phyloP scores from a whole-genome alignment of 2,797 vertebrate genomes.

The Cirrhinus mrigala region DNA sequence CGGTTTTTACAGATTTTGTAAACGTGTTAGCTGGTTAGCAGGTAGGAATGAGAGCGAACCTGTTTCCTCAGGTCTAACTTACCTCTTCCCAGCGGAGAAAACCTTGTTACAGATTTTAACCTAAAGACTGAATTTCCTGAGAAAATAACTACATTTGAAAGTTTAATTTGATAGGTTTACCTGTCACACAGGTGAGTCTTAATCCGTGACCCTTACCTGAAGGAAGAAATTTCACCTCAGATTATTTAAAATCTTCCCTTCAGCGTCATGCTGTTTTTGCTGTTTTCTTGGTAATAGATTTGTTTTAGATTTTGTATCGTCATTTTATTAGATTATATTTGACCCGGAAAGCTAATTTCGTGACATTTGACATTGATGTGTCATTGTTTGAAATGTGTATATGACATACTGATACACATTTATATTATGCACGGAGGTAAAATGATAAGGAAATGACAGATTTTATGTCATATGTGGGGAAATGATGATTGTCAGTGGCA shows the following conservation, averaged over 20 bases:
- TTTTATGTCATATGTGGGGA: neutral
- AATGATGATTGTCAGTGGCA: neutral
- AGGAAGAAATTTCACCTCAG: neutral
- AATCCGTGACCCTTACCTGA: neutral
- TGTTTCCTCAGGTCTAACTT: constrained; percentile 26
- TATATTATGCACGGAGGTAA: neutral
- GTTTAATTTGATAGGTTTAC: neutral
- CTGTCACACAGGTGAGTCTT: constrained; percentile 12
- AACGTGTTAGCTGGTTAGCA: constrained; percentile 46
- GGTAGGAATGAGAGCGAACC: constrained; percentile 47
- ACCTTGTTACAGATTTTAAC: neutral
- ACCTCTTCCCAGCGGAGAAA: neutral
- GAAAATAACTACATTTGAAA: neutral
- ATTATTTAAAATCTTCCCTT: neutral
- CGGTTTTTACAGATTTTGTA: constrained; percentile 1
- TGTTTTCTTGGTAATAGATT: neutral
- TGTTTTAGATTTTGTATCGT: neutral
- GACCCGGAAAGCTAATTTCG: neutral
- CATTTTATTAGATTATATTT: neutral
- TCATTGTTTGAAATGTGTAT: constrained; percentile 8
- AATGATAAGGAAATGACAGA: neutral
- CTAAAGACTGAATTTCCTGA: neutral
- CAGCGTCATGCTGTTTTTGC: neutral
- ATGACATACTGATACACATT: neutral
- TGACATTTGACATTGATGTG: neutral